Conservation (phyloP, 2,888 invertebrate species). For the Tiphia femorata region DNA sequence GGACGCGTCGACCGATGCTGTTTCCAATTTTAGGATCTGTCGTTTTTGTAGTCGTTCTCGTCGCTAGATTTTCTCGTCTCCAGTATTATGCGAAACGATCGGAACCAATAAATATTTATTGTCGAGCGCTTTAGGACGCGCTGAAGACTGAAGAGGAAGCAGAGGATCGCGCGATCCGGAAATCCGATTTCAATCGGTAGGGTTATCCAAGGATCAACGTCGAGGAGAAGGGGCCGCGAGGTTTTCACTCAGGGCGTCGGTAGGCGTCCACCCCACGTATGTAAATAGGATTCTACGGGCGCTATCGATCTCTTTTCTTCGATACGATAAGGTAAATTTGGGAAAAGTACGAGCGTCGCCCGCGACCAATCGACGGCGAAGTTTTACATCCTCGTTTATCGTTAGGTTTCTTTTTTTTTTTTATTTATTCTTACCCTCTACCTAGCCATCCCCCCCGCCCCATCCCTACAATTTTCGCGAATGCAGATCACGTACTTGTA, state of each 20-base stretch:
- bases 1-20: slow-evolving; percentile 11
- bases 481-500: slow-evolving; percentile 36
- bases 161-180: slow-evolving; percentile 22
- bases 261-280: background rate
- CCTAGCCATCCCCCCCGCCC: background rate
- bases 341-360: background rate
- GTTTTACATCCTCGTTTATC: background rate
- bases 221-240: background rate
- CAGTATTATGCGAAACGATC: slow-evolving; percentile 57
- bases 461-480: background rate
- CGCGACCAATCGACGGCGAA: background rate
- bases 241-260: background rate
- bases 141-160: slow-evolving; percentile 55
- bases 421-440: background rate
- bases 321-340: no score
- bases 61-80: slow-evolving; percentile 24
- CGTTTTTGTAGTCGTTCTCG: slow-evolving; percentile 10
- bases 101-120: slow-evolving; percentile 50
- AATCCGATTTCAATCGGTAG: no score
- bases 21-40: slow-evolving; percentile 4
- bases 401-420: background rate
- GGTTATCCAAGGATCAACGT: background rate
- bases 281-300: background rate
- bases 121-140: slow-evolving; percentile 41
- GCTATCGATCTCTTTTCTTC: background rate